phyloP scores from a whole-genome alignment of 2,113 vertebrate genomes.

The Chloebia gouldiae region DNA sequence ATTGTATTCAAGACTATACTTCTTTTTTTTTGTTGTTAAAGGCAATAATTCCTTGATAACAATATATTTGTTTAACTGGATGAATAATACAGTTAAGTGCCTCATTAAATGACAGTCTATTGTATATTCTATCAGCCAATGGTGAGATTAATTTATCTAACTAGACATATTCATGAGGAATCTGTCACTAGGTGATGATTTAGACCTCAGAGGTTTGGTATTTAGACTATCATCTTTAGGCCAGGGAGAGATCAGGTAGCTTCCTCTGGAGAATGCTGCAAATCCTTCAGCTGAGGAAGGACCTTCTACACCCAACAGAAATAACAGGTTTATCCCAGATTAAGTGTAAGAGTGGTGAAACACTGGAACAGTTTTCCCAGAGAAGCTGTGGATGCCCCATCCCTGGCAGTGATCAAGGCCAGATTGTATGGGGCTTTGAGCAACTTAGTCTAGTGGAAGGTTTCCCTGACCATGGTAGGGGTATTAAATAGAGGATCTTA shows the following conservation, averaged over 20 bases:
- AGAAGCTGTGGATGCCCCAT: background rate
- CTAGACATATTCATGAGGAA: background rate
- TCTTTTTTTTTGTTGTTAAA: slow-evolving; percentile 11
- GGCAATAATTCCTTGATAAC: background rate
- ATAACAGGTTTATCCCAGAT: background rate
- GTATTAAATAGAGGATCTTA: background rate
- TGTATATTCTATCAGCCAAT: background rate
- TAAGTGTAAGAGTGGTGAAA: background rate
- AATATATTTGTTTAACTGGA: background rate
- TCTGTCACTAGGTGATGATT: background rate
- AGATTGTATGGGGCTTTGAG: background rate
- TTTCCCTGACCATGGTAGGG: background rate
- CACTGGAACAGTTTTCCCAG: background rate
- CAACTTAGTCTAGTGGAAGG: no score
- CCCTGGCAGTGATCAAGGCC: background rate
- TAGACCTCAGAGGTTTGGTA: background rate
- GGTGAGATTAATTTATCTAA: background rate
- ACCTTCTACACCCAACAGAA: background rate
- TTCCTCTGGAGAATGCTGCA: background rate
- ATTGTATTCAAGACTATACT: background rate
- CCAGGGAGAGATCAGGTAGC: background rate
- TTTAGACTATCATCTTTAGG: background rate
- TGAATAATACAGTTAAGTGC: background rate
- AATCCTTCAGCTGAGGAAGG: background rate
- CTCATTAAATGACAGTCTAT: background rate